Evolutionary conservation across 30 jellyfish, hydroid and myxozoan genomes (phyloP).

Genomic region (Aurelia coerulea): DNA sequence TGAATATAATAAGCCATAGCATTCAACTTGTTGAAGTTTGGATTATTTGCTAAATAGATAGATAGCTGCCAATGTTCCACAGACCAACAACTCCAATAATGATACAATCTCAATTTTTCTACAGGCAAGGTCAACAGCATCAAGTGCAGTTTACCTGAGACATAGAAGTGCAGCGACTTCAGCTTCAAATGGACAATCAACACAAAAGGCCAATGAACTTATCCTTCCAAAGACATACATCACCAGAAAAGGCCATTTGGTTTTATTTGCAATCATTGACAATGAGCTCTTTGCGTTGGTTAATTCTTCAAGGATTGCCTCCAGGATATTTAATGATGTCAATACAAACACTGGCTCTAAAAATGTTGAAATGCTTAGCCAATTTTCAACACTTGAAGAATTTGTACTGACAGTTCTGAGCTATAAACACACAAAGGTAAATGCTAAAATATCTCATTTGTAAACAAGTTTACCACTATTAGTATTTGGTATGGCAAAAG

Average conservation of each 20-base stretch:
- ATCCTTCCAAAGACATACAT: conserved; percentile 58
- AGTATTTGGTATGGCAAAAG: too few relatives aligned
- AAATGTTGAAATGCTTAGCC: conserved; percentile 25
- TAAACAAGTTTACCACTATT: too few relatives aligned
- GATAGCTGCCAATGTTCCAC: too few relatives aligned
- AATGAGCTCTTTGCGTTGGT: conserved; percentile 60
- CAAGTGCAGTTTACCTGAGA: conserved; percentile 4
- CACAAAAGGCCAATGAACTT: conserved; percentile 8
- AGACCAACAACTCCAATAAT: too few relatives aligned
- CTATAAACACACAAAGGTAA: conserved; percentile 41
- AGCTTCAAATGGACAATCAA: conserved; percentile 9
- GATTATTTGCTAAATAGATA: too few relatives aligned
- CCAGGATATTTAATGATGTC: too few relatives aligned
- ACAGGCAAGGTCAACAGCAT: conserved; percentile 34
- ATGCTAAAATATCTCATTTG: too few relatives aligned
- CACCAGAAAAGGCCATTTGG: conserved; percentile 45
- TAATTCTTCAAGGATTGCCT: conserved; percentile 22
- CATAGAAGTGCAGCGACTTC: conserved; percentile 8
- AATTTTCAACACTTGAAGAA: conserved; percentile 39
- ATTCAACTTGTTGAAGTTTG: too few relatives aligned
- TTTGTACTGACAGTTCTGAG: conserved; percentile 45
- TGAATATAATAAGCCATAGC: too few relatives aligned
- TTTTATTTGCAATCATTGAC: conserved; percentile 51
- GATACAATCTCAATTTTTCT: not conserved
- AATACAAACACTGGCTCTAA: not conserved